Evolutionary conservation across 2,888 invertebrate genomes (phyloP).

Genomic region (Itoplectis maculator): DNA sequence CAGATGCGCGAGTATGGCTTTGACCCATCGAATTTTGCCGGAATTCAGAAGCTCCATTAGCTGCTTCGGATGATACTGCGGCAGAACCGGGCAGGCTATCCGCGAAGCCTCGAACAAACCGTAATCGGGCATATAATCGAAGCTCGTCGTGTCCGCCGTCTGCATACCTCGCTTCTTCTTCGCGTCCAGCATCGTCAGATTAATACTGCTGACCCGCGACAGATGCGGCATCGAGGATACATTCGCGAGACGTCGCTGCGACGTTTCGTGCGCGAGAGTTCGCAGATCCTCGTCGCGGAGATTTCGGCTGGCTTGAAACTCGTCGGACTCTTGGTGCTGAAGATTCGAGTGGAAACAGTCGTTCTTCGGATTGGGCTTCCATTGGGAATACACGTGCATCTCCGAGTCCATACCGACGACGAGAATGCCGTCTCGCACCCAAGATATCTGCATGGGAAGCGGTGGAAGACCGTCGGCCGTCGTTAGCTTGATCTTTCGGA

Average conservation of each 20-base stretch:
- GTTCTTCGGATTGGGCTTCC: constrained; percentile 90
- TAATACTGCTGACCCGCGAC: constrained; percentile 93
- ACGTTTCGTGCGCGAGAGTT: constrained; percentile 88
- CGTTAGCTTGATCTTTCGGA: constrained; percentile 94
- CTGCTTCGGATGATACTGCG: constrained; percentile 99
- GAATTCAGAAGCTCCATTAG: constrained; percentile 99
- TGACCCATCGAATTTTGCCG: constrained; percentile 98
- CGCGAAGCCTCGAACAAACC: constrained; percentile 98
- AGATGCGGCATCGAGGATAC: constrained; percentile 92
- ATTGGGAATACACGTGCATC: constrained; percentile 99
- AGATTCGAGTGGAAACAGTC: constrained; percentile 81
- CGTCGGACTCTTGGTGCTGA: constrained; percentile 88
- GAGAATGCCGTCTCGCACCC: constrained; percentile 99
- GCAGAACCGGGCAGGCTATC: constrained; percentile 98
- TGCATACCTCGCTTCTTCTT: constrained; percentile 87
- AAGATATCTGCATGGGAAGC: constrained; percentile 98
- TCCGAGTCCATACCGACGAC: constrained; percentile 99
- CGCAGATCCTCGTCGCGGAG: constrained; percentile 90
- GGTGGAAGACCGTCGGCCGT: constrained; percentile 98
- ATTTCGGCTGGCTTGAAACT: constrained; percentile 90
- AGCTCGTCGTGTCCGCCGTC: constrained; percentile 81
- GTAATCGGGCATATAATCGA: constrained; percentile 96
- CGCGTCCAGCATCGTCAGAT: constrained; percentile 92
- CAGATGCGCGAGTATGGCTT: constrained; percentile 98
- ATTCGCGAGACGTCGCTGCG: constrained; percentile 89